These are phyloP conservation scores for Tribolium castaneum DNA, from an alignment of 1,140 invertebrate species.

Conservation along the genomic window DNA sequence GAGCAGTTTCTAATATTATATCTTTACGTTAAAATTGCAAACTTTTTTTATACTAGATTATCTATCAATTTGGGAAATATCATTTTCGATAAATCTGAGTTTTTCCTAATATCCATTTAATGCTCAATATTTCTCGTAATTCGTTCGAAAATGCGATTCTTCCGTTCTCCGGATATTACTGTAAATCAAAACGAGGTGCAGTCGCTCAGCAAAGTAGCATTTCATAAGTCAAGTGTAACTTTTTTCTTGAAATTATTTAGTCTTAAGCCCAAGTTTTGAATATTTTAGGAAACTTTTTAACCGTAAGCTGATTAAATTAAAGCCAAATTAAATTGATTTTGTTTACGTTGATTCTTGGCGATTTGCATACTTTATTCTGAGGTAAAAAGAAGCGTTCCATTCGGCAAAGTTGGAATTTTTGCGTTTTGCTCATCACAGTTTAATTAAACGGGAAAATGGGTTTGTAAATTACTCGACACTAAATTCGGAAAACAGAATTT, in stretches of 20 bases:
- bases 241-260: background rate
- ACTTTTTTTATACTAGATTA: too few relatives aligned
- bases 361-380: background rate
- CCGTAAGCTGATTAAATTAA: background rate
- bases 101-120: too few relatives aligned
- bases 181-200: background rate
- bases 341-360: background rate
- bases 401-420: too few relatives aligned
- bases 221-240: background rate
- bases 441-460: too few relatives aligned
- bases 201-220: background rate
- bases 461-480: too few relatives aligned
- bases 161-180: background rate
- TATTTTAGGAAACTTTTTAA: conserved; percentile 6
- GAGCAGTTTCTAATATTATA: too few relatives aligned
- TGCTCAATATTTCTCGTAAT: background rate
- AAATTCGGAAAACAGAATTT: too few relatives aligned
- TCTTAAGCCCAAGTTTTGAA: background rate
- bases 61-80: too few relatives aligned
- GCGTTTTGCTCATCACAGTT: too few relatives aligned
- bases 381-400: too few relatives aligned
- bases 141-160: background rate
- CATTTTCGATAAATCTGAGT: too few relatives aligned
- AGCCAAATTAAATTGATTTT: background rate
- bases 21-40: too few relatives aligned